Conservation (phyloP, 2,113 vertebrate species). For the Lophochroa leadbeateri region DNA sequence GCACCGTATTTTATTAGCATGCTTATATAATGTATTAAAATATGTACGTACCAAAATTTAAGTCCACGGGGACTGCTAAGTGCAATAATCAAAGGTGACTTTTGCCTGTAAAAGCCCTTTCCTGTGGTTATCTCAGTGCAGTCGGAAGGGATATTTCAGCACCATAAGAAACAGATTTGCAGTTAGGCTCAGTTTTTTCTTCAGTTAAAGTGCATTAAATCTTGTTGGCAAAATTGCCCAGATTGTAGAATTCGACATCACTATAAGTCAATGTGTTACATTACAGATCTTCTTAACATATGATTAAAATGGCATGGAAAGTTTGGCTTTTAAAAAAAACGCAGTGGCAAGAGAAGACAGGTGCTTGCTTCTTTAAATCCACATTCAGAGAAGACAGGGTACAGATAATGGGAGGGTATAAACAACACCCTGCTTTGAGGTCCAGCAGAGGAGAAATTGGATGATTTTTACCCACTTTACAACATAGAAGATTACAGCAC, state of each 20-base stretch:
- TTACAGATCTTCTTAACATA: slow-evolving; percentile 65
- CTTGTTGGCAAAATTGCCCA: slow-evolving; percentile 71
- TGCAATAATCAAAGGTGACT: slow-evolving; percentile 81
- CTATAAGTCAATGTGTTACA: slow-evolving; percentile 61
- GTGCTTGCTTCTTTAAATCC: slow-evolving; percentile 77
- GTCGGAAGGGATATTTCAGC: slow-evolving; percentile 80
- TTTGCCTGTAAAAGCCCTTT: slow-evolving; percentile 79
- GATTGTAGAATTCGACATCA: slow-evolving; percentile 75
- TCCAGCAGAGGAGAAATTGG: slow-evolving; percentile 76
- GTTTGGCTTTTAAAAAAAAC: slow-evolving; percentile 66
- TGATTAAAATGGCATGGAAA: slow-evolving; percentile 73
- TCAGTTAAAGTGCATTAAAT: slow-evolving; percentile 83
- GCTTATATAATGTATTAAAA: slow-evolving; percentile 69
- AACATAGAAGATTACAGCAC: slow-evolving; percentile 76
- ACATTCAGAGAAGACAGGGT: slow-evolving; percentile 74
- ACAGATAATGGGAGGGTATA: slow-evolving; percentile 74
- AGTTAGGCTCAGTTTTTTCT: slow-evolving; percentile 77
- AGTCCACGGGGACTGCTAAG: slow-evolving; percentile 77
- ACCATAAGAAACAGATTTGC: slow-evolving; percentile 80
- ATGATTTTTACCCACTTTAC: slow-evolving; percentile 80
- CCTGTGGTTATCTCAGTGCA: slow-evolving; percentile 77
- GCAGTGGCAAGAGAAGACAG: slow-evolving; percentile 63
- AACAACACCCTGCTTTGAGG: slow-evolving; percentile 75
- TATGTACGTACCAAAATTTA: slow-evolving; percentile 80
- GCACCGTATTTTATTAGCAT: slow-evolving; percentile 61